Base-by-base conservation (phyloP, 2,888 invertebrate genomes). In the Xylophagus ater region DNA sequence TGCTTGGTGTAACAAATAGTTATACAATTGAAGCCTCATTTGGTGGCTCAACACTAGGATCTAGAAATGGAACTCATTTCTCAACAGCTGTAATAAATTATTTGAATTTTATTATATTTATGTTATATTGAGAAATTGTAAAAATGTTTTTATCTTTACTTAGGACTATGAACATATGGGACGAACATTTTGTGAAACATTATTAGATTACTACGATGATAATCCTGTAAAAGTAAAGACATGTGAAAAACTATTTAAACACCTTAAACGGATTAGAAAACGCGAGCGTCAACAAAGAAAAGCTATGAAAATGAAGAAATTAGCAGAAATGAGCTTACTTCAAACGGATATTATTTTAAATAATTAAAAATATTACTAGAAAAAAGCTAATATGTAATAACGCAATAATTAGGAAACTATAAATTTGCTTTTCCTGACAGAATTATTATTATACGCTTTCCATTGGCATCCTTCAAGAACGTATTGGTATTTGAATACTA, bases 1-100 rank as follows among this genome's bases (percentile, higher is more conserved):
- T 90, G 73, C 76, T 93, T 73, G 93, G 93, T 17, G 85, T 93
- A 31, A 80, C 83, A 41, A 90, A 93, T 56, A 93, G 92, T 62
- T 94, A 88, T 59, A 94, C 93, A 4, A 78, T 94, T 75, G 94
- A 94, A 68, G 90, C 93, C 6, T 92, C 93, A 1, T 87, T 93
- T 61, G 89, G 88, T 35, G 94, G 93, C 8, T 86, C 92, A 3
- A 79, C 79, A 47, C 65, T 90, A 40, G 88, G 88, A 3, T 78
- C 81, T 30, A 74, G 86, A 57, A 72, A 74, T 51, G 83, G 82
- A 4, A 86, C 85, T 14, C 93, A 93, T 62, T 93, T 92, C 58
- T 78, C 77, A 18, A 78, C 78, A n/a, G 54, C 57, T 54, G 65
- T 65, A 51, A 54, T 51, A 18, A 34, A 14, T 28, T 35, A 28